phyloP scores from a whole-genome alignment of 1,140 invertebrate species.

The Zeugodacus cucurbitae region DNA sequence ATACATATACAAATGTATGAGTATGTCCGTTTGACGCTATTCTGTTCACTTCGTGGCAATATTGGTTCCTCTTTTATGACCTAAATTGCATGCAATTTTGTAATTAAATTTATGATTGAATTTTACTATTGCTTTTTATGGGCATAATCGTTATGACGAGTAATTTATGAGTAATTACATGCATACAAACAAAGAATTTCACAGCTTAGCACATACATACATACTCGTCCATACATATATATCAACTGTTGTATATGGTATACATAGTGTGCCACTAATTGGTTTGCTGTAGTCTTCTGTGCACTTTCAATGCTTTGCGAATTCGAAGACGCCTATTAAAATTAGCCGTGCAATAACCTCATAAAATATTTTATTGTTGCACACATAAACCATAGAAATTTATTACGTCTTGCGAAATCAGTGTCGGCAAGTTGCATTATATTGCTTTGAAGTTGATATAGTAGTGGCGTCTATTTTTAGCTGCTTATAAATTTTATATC shows the following conservation, averaged over 20 bases:
- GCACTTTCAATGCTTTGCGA: background rate
- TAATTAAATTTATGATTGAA: conserved; percentile 46
- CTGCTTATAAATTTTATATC: background rate
- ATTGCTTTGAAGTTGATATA: conserved; percentile 8
- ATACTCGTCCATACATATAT: background rate
- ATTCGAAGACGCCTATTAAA: background rate
- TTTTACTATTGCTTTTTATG: conserved; percentile 40
- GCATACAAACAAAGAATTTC: conserved; percentile 4
- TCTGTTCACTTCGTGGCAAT: background rate
- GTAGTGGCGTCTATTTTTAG: background rate
- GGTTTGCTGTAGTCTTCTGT: background rate
- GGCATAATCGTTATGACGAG: conserved; percentile 37
- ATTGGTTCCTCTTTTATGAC: conserved; percentile 35
- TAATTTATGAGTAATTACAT: conserved; percentile 10
- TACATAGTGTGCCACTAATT: background rate
- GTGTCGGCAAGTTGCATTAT: background rate
- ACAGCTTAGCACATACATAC: background rate
- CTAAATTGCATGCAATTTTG: conserved; percentile 42
- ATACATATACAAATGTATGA: background rate
- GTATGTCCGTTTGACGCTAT: background rate
- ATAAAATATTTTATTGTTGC: background rate
- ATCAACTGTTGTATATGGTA: background rate
- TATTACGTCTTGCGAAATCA: background rate
- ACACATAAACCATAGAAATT: background rate
- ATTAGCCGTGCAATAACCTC: background rate